Percentiles rank a stretch among this genome's conserved stretches.
phyloP scores from a whole-genome alignment of 2,113 vertebrate species.

The Neoarius graeffei region DNA sequence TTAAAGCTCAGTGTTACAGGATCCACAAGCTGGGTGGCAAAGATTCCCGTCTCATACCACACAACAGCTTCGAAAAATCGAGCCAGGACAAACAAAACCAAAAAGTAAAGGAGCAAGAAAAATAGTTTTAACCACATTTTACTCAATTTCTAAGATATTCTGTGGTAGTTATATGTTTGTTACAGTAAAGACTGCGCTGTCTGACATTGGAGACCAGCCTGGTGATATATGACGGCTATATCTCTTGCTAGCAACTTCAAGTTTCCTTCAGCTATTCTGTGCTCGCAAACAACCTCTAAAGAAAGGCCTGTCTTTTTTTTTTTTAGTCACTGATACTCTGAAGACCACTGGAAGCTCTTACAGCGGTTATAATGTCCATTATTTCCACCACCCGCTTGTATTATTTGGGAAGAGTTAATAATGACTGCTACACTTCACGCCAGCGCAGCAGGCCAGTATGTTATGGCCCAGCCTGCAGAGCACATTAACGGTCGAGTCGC shows the following conservation, averaged over 20 bases:
- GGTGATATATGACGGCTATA: too few species aligned
- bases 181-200: neutral
- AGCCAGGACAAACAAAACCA: conserved; percentile 87
- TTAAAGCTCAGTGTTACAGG: conserved; percentile 90
- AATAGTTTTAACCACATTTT: conserved; percentile 96
- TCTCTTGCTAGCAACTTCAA: conserved; percentile 23
- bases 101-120: conserved; percentile 90
- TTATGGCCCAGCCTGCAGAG: conserved; percentile 16
- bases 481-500: neutral
- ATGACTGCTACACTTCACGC: neutral
- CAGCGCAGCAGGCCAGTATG: conserved; percentile 39
- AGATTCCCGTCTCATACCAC: conserved; percentile 93
- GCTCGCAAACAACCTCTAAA: neutral
- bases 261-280: conserved; percentile 4
- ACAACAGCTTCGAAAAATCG: conserved; percentile 91
- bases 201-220: conserved; percentile 13
- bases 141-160: neutral
- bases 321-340: neutral
- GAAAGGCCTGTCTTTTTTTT: too few species aligned
- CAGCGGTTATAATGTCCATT: neutral
- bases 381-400: neutral
- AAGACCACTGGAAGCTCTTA: neutral
- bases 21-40: conserved; percentile 92
- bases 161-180: neutral
- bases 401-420: neutral